Evolutionary conservation across 2,888 invertebrate genomes (phyloP), one percentile per base, ranked within the genome.

Genomic region (Pecten maximus): DNA sequence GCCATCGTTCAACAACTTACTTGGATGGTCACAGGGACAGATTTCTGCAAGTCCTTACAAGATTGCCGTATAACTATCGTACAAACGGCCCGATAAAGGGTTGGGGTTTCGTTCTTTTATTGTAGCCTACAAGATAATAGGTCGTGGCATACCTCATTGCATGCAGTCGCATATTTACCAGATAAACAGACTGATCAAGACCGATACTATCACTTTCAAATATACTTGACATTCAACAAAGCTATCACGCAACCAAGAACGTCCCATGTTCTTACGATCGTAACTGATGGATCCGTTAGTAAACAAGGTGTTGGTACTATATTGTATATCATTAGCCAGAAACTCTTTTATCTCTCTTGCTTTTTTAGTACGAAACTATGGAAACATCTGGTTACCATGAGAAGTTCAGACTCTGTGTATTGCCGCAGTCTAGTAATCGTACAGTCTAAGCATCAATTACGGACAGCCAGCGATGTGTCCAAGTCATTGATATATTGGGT

Each of bases 361-460:
- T 94, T 94, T 91, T 94, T 94, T 88, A 93, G 91, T 90, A 93
- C 94, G 2, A 94, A 94, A 88, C 90, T 94, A 2, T 87, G 93
- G 39, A 92, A 93, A 88, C 91, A 93, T 40, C 94, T 94, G 94
- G 92, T 54, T 94, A 44, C 94, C 93, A 0, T 94, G 93, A 87
- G 93, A 94, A 86, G 90, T 94, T 0, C 93, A 94, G 50, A 94
- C 94, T 15, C 60, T 94, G 35, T 88, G 91, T 35, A 94, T 94
- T 16, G 91, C 91, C 0, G 90, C 92, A 91, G 92, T 74, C 94
- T 93, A 19, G 92, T 54, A 88, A 91, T 93, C n/a, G 92, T 94
- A 15, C 93, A 93, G 74, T 92, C 91, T 4, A 92, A 50, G 19
- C 50, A 54, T 23, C 90, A 87, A 40, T 94, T 0, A 94, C 93